Conservation (phyloP, 2,888 invertebrate genomes). For the Hypolimnas misippus region DNA sequence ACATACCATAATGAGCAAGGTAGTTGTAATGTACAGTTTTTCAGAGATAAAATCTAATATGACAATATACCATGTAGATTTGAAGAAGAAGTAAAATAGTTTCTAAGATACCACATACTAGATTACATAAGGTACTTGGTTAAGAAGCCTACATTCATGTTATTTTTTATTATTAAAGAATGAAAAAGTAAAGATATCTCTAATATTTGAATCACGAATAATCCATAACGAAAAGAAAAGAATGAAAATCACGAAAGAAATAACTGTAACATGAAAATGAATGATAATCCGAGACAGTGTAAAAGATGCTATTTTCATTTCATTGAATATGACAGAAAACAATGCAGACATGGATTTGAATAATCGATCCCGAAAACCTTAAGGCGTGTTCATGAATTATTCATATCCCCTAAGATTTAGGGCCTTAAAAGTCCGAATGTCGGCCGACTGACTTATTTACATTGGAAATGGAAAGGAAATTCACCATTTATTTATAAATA, state of each 20-base stretch:
- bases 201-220: too few relatives aligned
- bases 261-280: background rate
- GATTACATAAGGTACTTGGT: too few relatives aligned
- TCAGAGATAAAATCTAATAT: too few relatives aligned
- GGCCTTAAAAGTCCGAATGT: conserved; percentile 35
- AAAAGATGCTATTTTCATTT: background rate
- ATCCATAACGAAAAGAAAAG: background rate
- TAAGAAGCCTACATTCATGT: too few relatives aligned
- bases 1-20: too few relatives aligned
- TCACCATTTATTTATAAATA: background rate
- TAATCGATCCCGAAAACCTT: conserved; percentile 35
- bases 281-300: background rate
- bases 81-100: too few relatives aligned
- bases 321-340: conserved; percentile 20
- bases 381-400: conserved; percentile 44
- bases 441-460: conserved; percentile 27
- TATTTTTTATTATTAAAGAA: too few relatives aligned
- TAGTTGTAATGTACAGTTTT: too few relatives aligned
- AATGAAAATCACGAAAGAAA: background rate
- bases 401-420: conserved; percentile 40
- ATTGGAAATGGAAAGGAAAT: conserved; percentile 11
- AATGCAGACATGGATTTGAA: conserved; percentile 24
- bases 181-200: too few relatives aligned
- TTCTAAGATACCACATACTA: too few relatives aligned
- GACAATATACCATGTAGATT: too few relatives aligned